A percentile compares a stretch with the other conserved stretches of the same genome.
phyloP scores from a whole-genome alignment of 1,140 invertebrate genomes.

The Brachionus asplanchnoidis region DNA sequence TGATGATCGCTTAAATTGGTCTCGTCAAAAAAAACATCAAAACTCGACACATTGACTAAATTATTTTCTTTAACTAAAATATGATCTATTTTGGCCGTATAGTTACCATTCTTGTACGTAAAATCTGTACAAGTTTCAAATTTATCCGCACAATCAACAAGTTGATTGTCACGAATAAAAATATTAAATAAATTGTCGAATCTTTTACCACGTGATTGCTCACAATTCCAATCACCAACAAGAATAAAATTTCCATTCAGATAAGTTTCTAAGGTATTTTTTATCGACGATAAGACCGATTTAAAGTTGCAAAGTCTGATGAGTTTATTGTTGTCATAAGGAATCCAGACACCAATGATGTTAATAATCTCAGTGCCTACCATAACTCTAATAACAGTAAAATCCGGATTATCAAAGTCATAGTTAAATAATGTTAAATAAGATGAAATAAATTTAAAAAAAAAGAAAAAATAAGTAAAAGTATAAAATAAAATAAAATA shows the following conservation, averaged over 20 bases:
- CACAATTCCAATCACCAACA: neutral
- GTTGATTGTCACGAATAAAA: neutral
- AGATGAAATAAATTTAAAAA: too few relatives aligned
- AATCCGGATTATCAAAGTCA: neutral
- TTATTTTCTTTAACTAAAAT: too few relatives aligned
- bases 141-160: neutral
- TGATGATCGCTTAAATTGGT: too few relatives aligned
- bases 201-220: neutral
- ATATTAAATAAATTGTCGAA: neutral
- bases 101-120: too few relatives aligned
- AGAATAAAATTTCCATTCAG: neutral
- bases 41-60: too few relatives aligned
- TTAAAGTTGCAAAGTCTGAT: neutral
- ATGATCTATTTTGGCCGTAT: too few relatives aligned
- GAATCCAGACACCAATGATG: neutral
- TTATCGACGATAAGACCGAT: neutral
- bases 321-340: neutral
- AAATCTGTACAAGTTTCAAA: too few relatives aligned
- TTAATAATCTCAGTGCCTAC: neutral
- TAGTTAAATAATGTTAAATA: too few relatives aligned
- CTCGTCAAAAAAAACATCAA: too few relatives aligned
- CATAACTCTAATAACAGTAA: neutral
- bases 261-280: neutral
- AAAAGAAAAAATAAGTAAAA: too few relatives aligned
- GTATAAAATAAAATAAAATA: too few relatives aligned